Evolutionary conservation across 2,113 vertebrate species (phyloP).

Genomic region (Trichechus manatus): DNA sequence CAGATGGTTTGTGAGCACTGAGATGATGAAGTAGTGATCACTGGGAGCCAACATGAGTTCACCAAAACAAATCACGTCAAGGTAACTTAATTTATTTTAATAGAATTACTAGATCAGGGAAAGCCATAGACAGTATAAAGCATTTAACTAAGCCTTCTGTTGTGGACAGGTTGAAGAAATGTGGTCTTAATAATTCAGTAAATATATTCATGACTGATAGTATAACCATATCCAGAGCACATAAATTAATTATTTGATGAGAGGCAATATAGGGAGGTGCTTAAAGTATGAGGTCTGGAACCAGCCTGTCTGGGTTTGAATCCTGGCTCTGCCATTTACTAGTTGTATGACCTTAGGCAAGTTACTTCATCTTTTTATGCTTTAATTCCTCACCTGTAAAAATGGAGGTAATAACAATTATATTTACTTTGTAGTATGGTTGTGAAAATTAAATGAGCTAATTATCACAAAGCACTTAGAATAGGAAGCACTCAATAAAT

Average conservation of each 20-base stretch:
- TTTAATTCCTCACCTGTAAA: conserved; percentile 59
- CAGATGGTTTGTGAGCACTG: conserved; percentile 77
- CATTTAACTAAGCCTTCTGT: conserved; percentile 70
- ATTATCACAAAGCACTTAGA: conserved; percentile 40
- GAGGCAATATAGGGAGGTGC: conserved; percentile 51
- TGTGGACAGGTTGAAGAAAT: conserved; percentile 70
- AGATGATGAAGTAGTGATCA: conserved; percentile 75
- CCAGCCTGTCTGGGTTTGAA: not conserved
- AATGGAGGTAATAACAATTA: conserved; percentile 48
- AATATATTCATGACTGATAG: conserved; percentile 53
- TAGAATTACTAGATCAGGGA: conserved; percentile 74
- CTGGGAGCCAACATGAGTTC: conserved; percentile 61
- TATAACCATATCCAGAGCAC: conserved; percentile 54
- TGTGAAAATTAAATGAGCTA: conserved; percentile 52
- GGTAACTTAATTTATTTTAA: conserved; percentile 77
- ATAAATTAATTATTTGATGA: conserved; percentile 67
- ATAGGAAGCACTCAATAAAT: conserved; percentile 34
- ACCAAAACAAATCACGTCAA: conserved; percentile 76
- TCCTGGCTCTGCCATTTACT: conserved; percentile 44
- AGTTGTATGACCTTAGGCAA: conserved; percentile 28
- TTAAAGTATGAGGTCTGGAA: conserved; percentile 8
- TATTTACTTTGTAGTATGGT: not conserved
- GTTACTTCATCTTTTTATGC: conserved; percentile 62
- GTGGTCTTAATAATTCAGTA: conserved; percentile 68
- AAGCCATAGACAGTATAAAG: conserved; percentile 55